These are phyloP conservation scores for Barypeithes pellucidus DNA, from an alignment of 2,888 invertebrate species.

Conservation along the genomic window DNA sequence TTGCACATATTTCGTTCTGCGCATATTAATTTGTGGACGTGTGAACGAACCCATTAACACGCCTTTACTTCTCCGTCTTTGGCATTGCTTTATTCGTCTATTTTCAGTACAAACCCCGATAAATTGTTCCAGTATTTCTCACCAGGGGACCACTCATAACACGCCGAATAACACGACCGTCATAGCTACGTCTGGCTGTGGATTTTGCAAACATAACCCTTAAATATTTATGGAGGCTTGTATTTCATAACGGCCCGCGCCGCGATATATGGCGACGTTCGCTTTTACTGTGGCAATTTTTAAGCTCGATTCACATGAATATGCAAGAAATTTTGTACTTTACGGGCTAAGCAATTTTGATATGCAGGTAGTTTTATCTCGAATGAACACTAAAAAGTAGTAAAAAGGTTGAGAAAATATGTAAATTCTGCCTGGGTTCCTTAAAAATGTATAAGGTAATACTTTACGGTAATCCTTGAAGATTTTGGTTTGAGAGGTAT, in stretches of 20 bases:
- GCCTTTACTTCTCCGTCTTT: too few relatives aligned
- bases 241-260: conserved; percentile 54
- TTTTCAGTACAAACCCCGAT: conserved; percentile 38
- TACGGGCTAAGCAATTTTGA: conserved; percentile 19
- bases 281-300: conserved; percentile 47
- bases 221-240: conserved; percentile 56
- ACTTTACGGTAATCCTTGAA: too few relatives aligned
- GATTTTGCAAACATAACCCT: conserved; percentile 53
- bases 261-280: conserved; percentile 36
- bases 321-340: conserved; percentile 26
- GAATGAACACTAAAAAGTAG: not conserved
- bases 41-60: too few relatives aligned
- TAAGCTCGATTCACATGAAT: conserved; percentile 33
- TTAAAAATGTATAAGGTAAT: too few relatives aligned
- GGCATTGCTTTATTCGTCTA: too few relatives aligned
- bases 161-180: conserved; percentile 43
- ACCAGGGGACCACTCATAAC: conserved; percentile 43
- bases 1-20: too few relatives aligned
- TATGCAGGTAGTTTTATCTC: conserved; percentile 1
- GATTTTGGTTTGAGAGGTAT: too few relatives aligned
- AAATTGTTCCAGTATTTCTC: conserved; percentile 37
- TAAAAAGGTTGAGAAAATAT: too few relatives aligned
- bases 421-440: too few relatives aligned
- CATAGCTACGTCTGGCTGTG: conserved; percentile 28
- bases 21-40: too few relatives aligned